A percentile compares a stretch with the other conserved stretches of the same genome.
Conservation (phyloP, 2,797 vertebrate species). For the Amazonetta brasiliensis region DNA sequence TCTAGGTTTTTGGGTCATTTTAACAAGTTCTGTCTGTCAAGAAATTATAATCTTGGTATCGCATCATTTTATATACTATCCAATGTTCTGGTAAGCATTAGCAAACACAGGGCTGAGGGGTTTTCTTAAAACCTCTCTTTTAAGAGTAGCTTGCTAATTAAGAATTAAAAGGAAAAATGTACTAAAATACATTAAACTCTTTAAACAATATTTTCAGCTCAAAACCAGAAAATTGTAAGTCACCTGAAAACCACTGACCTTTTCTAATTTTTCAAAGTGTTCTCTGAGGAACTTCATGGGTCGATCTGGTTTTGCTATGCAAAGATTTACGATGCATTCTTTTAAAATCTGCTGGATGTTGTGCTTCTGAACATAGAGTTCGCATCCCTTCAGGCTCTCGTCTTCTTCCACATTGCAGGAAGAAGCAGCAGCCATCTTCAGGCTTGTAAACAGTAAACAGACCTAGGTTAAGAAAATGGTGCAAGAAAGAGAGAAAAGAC, state of each 20-base stretch:
- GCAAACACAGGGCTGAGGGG: background rate
- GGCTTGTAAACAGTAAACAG: constrained; percentile 56
- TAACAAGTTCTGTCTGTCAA: background rate
- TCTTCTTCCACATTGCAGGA: constrained; percentile 90
- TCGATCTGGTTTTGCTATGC: constrained; percentile 93
- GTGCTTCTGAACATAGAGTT: constrained; percentile 95
- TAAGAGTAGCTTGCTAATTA: background rate
- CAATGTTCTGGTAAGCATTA: background rate
- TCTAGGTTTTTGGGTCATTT: background rate
- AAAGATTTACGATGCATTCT: constrained; percentile 97
- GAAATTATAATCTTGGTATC: background rate
- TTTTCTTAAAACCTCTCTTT: background rate
- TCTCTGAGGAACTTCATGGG: constrained; percentile 97
- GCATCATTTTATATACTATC: background rate
- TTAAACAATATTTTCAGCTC: background rate
- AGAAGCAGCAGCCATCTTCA: constrained; percentile 89
- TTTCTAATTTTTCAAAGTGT: constrained; percentile 97
- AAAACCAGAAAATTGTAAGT: background rate
- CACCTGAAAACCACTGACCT: constrained; percentile 83
- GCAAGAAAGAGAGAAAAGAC: background rate
- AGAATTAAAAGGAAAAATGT: background rate
- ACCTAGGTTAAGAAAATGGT: constrained; percentile 62
- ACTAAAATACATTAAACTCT: background rate
- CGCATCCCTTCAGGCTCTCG: constrained; percentile 94
- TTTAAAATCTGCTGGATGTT: constrained; percentile 96